Conservation (phyloP, 2,113 vertebrate genomes). For the Sinocyclocheilus anshuiensis region DNA sequence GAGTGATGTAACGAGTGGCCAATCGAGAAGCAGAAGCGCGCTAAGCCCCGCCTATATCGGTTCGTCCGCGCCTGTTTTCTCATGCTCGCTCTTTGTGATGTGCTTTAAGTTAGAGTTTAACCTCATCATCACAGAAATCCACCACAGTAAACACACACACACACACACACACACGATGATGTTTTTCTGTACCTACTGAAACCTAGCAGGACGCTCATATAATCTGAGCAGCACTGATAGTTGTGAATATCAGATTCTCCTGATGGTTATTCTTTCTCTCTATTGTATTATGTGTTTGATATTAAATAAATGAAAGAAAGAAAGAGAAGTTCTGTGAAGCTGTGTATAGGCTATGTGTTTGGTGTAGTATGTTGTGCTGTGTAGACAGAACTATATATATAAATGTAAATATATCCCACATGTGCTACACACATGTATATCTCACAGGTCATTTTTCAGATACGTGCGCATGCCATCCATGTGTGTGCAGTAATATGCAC, state of each 20-base stretch:
- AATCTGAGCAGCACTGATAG: background rate
- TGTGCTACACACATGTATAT: constrained; percentile 18
- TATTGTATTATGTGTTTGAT: background rate
- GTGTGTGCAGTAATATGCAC: background rate
- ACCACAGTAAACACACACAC: background rate
- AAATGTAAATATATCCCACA: constrained; percentile 33
- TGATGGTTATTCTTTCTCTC: background rate
- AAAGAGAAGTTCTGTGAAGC: background rate
- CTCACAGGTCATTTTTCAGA: constrained; percentile 39
- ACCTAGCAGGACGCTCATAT: background rate
- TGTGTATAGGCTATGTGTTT: constrained; percentile 1
- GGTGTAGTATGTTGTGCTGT: constrained; percentile 20
- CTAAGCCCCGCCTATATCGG: background rate
- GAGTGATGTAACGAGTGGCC: constrained; percentile 57
- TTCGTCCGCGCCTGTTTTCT: background rate
- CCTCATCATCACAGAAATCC: background rate
- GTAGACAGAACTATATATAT: constrained; percentile 41
- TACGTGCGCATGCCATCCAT: background rate
- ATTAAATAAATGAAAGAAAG: background rate
- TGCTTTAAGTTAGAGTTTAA: background rate
- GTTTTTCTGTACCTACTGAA: background rate
- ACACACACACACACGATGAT: no score
- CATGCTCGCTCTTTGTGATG: background rate
- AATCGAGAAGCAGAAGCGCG: constrained; percentile 47
- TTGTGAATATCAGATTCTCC: background rate